Evolutionary conservation across 37 sponge, comb jelly and placozoan genomes (phyloP).

Genomic region (Ephydatia muelleri): DNA sequence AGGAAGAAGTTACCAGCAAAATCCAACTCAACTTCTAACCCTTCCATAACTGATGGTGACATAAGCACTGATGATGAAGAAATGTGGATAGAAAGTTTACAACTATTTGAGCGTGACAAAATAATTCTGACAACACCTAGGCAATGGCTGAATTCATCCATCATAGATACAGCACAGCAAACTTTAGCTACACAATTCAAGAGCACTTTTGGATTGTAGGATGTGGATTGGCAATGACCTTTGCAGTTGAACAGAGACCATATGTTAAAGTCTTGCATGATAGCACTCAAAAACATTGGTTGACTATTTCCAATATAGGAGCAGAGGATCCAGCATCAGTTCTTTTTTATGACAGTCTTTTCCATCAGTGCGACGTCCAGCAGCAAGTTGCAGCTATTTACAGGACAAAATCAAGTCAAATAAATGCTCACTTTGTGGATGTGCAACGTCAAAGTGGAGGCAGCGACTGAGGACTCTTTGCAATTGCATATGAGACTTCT

Average conservation of each 20-base stretch:
- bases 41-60: background rate
- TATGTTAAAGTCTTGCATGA: constrained; percentile 20
- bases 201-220: background rate
- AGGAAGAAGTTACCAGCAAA: too few species aligned
- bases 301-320: constrained; percentile 9
- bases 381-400: constrained; percentile 6
- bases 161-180: constrained; percentile 10
- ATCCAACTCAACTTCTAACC: too few species aligned
- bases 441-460: constrained; percentile 9
- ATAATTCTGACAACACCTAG: background rate
- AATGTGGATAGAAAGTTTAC: constrained; percentile 10
- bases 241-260: constrained; percentile 6
- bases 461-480: constrained; percentile 8
- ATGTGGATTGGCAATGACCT: constrained; percentile 7
- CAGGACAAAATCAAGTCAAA: background rate
- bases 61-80: background rate
- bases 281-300: constrained; percentile 1
- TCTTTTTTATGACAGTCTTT: constrained; percentile 3
- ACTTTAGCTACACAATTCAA: constrained; percentile 1
- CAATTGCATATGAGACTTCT: constrained; percentile 3
- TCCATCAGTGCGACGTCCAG: background rate
- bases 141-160: constrained; percentile 18
- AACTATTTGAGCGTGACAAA: background rate
- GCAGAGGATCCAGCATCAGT: background rate
- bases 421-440: constrained; percentile 4